Evolutionary conservation across 2,888 invertebrate species (phyloP).

Genomic region (Ethmia dodecea): DNA sequence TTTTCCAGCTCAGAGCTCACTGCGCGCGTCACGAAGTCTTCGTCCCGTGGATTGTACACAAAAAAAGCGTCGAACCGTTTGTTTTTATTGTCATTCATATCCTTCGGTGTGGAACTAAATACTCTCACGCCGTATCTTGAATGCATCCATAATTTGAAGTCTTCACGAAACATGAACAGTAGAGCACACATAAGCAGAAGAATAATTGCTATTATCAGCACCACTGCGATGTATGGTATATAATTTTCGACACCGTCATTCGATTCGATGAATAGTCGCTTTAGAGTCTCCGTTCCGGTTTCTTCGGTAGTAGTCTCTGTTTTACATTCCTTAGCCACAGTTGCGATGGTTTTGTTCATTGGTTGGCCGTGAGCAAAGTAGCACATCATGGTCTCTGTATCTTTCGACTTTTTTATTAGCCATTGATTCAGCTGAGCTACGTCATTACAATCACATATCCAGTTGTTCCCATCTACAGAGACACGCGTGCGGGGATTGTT

Average conservation of each 20-base stretch:
- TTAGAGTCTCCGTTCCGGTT: conserved; percentile 77
- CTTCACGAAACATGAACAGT: conserved; percentile 85
- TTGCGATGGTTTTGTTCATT: conserved; percentile 71
- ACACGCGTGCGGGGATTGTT: conserved; percentile 82
- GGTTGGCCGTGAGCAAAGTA: conserved; percentile 74
- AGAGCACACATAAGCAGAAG: conserved; percentile 83
- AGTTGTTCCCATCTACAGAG: conserved; percentile 86
- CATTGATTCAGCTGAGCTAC: conserved; percentile 83
- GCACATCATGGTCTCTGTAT: conserved; percentile 83
- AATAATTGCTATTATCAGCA: conserved; percentile 82
- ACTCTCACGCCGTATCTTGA: conserved; percentile 86
- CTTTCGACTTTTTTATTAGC: conserved; percentile 82
- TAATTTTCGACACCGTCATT: conserved; percentile 83
- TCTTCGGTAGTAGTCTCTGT: conserved; percentile 80
- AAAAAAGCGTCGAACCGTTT: conserved; percentile 92
- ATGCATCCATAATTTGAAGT: conserved; percentile 88
- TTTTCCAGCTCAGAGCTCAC: conserved; percentile 86
- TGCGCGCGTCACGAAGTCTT: conserved; percentile 82
- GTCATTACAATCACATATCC: conserved; percentile 90
- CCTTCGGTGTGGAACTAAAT: conserved; percentile 79
- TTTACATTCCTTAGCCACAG: conserved; percentile 74
- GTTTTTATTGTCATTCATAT: conserved; percentile 78
- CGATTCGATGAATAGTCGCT: conserved; percentile 79
- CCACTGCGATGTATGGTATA: conserved; percentile 85
- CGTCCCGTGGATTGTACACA: conserved; percentile 90